Conservation (phyloP, 2,888 invertebrate species). For the Phengaris arion region DNA sequence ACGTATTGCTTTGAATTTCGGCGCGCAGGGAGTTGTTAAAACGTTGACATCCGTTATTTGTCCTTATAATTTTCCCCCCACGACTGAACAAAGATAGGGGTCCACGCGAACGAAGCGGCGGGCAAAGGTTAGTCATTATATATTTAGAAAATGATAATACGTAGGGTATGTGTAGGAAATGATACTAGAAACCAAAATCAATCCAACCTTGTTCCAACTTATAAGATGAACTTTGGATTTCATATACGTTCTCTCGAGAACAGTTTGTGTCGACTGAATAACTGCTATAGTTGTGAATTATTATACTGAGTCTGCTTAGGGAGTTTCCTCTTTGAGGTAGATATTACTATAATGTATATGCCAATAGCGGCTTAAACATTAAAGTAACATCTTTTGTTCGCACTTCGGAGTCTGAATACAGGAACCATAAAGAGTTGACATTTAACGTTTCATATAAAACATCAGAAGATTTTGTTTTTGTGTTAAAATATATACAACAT, state of each 20-base stretch:
- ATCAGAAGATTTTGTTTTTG: no score
- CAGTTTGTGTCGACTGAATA: slow-evolving; percentile 6
- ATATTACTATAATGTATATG: slow-evolving; percentile 14
- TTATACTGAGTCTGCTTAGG: slow-evolving; percentile 5
- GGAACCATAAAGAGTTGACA: not conserved
- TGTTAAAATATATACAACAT: not conserved
- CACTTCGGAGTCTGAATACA: not conserved
- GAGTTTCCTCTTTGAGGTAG: slow-evolving; percentile 16
- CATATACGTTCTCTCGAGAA: not conserved
- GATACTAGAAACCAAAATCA: not conserved
- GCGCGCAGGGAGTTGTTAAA: no score
- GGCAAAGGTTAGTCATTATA: no score
- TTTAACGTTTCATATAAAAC: not conserved
- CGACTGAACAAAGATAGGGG: no score
- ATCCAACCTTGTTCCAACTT: not conserved
- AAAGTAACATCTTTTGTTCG: not conserved
- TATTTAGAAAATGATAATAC: not conserved
- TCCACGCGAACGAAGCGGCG: no score
- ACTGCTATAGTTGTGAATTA: slow-evolving; percentile 9
- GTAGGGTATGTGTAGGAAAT: not conserved
- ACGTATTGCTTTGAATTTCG: no score
- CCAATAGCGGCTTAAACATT: not conserved
- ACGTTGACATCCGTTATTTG: no score
- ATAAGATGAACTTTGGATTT: not conserved
- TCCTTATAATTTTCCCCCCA: no score